phyloP scores from a whole-genome alignment of 2,797 vertebrate species.

The Bradypus variegatus region DNA sequence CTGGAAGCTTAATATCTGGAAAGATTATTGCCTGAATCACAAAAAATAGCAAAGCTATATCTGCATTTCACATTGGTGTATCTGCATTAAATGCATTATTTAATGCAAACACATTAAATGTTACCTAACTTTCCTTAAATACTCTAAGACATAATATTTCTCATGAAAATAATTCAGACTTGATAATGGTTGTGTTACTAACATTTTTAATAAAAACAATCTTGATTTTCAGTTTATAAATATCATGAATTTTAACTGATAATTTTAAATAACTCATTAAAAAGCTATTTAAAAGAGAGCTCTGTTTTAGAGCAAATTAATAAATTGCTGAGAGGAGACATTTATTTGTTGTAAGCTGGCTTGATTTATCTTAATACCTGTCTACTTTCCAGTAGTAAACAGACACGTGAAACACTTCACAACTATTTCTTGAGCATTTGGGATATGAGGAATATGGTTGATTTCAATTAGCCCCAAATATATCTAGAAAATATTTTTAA shows the following conservation, averaged over 20 bases:
- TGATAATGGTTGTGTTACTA: neutral
- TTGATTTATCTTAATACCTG: neutral
- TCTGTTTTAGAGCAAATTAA: neutral
- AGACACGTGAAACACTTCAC: neutral
- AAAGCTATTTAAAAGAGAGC: neutral
- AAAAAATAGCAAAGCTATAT: neutral
- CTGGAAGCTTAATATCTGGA: neutral
- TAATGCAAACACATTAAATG: neutral
- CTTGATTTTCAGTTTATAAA: conserved; percentile 4
- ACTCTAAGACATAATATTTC: neutral
- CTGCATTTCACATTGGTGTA: neutral
- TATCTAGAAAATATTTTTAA: neutral
- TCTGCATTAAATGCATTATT: neutral
- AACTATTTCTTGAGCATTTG: neutral
- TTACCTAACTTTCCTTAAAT: neutral
- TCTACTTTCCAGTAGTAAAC: neutral
- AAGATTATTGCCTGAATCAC: neutral
- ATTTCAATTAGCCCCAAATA: neutral
- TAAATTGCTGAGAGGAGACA: neutral
- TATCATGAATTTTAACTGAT: neutral
- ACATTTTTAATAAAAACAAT: conserved; percentile 1
- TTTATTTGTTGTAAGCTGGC: neutral
- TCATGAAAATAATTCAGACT: conserved; percentile 28
- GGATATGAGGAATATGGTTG: neutral
- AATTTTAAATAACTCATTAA: neutral